phyloP scores from a whole-genome alignment of 2,113 vertebrate genomes.

The Callospermophilus lateralis region DNA sequence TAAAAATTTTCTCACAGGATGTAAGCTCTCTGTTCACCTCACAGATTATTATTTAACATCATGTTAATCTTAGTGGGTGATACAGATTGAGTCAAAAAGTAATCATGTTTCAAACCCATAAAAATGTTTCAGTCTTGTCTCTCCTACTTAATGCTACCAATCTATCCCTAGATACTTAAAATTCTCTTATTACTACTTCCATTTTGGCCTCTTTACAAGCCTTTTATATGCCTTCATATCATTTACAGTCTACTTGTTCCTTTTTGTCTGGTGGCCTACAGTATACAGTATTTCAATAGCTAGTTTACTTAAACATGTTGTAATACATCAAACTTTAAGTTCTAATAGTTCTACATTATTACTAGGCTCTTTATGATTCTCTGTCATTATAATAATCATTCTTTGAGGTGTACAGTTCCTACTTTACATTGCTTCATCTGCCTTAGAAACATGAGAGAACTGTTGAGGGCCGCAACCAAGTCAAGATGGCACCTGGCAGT shows the following conservation, averaged over 20 bases:
- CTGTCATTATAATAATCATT: constrained; percentile 28
- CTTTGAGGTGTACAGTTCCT: neutral
- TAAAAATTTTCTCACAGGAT: too few relatives aligned
- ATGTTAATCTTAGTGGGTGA: neutral
- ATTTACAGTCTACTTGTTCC: constrained; percentile 43
- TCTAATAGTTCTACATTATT: neutral
- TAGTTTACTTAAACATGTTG: neutral
- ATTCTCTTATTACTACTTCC: constrained; percentile 20
- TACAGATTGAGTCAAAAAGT: constrained; percentile 52
- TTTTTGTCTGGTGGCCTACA: constrained; percentile 35
- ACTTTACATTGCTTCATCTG: neutral
- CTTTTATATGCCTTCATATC: constrained; percentile 48
- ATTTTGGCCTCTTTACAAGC: constrained; percentile 44
- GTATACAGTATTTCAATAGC: neutral
- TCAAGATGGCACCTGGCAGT: too few relatives aligned
- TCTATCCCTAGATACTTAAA: neutral
- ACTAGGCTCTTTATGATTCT: neutral
- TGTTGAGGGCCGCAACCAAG: too few relatives aligned
- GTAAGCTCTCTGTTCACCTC: too few relatives aligned
- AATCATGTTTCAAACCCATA: neutral
- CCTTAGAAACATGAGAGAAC: neutral
- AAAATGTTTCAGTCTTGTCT: neutral
- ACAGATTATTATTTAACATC: neutral
- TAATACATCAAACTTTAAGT: neutral
- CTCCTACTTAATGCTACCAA: constrained; percentile 40